Percentiles rank a stretch among this genome's conserved stretches.
Conservation (phyloP, 2,888 invertebrate genomes). For the Lepidocyrtoides sp. region DNA sequence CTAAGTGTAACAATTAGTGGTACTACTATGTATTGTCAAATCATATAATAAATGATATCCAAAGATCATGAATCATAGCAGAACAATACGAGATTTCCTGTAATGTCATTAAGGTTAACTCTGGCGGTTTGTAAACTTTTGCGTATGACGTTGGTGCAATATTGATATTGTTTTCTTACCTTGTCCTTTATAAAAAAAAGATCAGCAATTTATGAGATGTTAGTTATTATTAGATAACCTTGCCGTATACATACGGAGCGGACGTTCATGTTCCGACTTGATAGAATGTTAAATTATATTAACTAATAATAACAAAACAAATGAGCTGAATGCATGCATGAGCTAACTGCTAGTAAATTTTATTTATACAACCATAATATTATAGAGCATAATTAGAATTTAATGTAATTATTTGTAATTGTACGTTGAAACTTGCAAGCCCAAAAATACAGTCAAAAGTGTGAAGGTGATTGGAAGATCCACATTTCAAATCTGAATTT, state of each 20-base stretch:
- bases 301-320: background rate
- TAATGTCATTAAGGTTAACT: background rate
- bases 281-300: background rate
- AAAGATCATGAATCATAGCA: background rate
- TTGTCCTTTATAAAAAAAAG: background rate
- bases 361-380: background rate
- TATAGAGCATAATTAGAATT: no score
- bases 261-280: background rate
- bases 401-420: no score
- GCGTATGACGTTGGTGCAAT: slow-evolving; percentile 43
- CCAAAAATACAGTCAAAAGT: background rate
- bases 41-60: background rate
- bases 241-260: background rate
- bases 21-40: background rate
- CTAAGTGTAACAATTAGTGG: background rate
- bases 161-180: slow-evolving; percentile 52
- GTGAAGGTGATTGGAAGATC: background rate
- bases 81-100: slow-evolving; percentile 7
- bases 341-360: background rate
- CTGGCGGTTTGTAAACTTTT: background rate
- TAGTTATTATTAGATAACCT: background rate
- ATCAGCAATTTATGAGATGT: background rate
- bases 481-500: background rate
- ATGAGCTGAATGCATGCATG: background rate
- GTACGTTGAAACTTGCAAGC: background rate